These are phyloP conservation scores for Lutjanus erythropterus DNA, from an alignment of 2,113 vertebrate genomes.

Conservation along the genomic window DNA sequence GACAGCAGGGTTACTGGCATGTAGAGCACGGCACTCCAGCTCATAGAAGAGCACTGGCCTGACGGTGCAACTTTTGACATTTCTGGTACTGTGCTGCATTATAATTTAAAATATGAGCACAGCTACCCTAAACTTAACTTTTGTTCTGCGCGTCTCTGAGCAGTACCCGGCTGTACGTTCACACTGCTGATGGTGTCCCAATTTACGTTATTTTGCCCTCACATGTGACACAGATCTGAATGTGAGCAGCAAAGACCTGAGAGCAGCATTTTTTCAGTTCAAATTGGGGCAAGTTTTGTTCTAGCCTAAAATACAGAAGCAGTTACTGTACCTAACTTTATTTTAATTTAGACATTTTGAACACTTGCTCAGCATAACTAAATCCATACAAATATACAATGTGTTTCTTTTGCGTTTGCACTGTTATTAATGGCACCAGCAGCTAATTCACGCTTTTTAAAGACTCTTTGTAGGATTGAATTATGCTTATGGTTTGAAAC, in stretches of 20 bases:
- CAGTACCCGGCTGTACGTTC: not conserved
- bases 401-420: too few relatives aligned
- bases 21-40: constrained; percentile 40
- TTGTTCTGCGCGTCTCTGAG: constrained; percentile 13
- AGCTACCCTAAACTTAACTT: constrained; percentile 27
- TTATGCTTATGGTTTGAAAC: not conserved
- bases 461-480: not conserved
- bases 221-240: constrained; percentile 40
- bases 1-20: constrained; percentile 51
- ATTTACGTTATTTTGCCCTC: constrained; percentile 3
- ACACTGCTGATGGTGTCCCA: constrained; percentile 18
- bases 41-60: constrained; percentile 41
- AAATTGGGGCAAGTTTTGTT: constrained; percentile 4
- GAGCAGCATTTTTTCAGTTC: constrained; percentile 9
- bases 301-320: not conserved
- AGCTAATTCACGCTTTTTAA: not conserved
- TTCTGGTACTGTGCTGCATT: constrained; percentile 56
- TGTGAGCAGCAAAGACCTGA: constrained; percentile 25
- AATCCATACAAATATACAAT: not conserved
- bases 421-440: not conserved
- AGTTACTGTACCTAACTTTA: not conserved
- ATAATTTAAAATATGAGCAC: constrained; percentile 50
- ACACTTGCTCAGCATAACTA: not conserved
- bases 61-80: constrained; percentile 67
- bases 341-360: not conserved